Conservation (phyloP, 2,113 vertebrate genomes). For the Hystrix cristata region DNA sequence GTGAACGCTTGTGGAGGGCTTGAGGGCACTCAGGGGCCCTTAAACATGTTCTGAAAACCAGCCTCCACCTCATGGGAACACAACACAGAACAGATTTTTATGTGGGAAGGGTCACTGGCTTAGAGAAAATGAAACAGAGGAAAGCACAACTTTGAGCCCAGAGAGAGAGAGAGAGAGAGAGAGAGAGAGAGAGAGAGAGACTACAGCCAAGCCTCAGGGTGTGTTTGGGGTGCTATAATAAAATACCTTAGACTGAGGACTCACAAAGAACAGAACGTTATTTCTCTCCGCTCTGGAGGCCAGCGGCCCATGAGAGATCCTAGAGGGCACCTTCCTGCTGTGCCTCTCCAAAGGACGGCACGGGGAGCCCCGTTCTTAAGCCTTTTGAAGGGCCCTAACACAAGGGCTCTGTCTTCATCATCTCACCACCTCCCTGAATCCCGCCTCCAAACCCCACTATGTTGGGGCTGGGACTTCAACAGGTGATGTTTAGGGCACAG, state of each 20-base stretch:
- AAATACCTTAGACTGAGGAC: not conserved
- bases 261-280: not conserved
- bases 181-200: not conserved
- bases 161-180: not conserved
- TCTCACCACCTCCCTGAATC: too few species aligned
- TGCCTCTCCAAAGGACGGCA: too few species aligned
- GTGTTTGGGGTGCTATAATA: too few species aligned
- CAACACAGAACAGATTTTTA: not conserved
- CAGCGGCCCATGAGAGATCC: too few species aligned
- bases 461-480: not conserved
- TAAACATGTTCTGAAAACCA: not conserved
- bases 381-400: too few species aligned
- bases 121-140: not conserved
- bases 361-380: too few species aligned
- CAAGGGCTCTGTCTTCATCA: accelerated
- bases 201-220: accelerated
- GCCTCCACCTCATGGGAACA: not conserved
- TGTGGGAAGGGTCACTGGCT: accelerated
- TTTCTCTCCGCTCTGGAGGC: not conserved
- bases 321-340: too few species aligned
- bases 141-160: not conserved
- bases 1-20: not conserved
- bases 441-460: too few species aligned
- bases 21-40: not conserved
- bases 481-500: not conserved